These are phyloP conservation scores for Sphecodes monilicornis DNA, from an alignment of 2,888 invertebrate species.

Conservation along the genomic window DNA sequence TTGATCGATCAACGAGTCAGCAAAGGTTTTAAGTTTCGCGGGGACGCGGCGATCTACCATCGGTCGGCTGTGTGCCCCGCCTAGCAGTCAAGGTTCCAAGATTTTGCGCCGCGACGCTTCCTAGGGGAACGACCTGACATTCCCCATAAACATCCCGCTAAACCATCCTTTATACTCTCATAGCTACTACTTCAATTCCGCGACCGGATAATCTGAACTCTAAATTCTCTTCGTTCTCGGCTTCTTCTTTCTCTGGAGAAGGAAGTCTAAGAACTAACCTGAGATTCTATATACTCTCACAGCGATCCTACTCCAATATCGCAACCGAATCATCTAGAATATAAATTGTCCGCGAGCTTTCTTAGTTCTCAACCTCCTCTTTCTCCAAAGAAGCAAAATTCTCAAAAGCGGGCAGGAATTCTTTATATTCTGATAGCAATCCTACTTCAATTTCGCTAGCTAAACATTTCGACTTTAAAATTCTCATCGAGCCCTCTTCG, in stretches of 20 bases:
- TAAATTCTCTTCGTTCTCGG: too few species aligned
- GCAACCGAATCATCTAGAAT: neutral
- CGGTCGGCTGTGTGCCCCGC: neutral
- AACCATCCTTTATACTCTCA: too few species aligned
- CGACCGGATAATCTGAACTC: too few species aligned
- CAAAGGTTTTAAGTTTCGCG: slow-evolving; percentile 11
- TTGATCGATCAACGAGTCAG: slow-evolving; percentile 14
- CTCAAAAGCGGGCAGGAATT: too few species aligned
- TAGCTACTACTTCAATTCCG: neutral
- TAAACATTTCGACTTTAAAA: too few species aligned
- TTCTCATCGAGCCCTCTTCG: too few species aligned
- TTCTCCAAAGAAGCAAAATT: neutral
- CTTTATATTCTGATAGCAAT: too few species aligned
- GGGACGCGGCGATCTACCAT: neutral
- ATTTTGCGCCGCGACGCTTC: neutral
- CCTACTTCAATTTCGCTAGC: too few species aligned
- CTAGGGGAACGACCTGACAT: neutral
- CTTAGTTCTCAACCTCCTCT: neutral
- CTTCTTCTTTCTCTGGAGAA: too few species aligned
- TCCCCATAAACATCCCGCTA: neutral
- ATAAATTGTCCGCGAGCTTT: too few species aligned
- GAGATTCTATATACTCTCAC: too few species aligned
- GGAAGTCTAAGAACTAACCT: neutral
- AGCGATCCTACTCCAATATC: neutral
- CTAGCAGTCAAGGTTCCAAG: neutral